Evolutionary conservation across 2,113 vertebrate genomes (phyloP).

Genomic region (Oncorhynchus tshawytscha): DNA sequence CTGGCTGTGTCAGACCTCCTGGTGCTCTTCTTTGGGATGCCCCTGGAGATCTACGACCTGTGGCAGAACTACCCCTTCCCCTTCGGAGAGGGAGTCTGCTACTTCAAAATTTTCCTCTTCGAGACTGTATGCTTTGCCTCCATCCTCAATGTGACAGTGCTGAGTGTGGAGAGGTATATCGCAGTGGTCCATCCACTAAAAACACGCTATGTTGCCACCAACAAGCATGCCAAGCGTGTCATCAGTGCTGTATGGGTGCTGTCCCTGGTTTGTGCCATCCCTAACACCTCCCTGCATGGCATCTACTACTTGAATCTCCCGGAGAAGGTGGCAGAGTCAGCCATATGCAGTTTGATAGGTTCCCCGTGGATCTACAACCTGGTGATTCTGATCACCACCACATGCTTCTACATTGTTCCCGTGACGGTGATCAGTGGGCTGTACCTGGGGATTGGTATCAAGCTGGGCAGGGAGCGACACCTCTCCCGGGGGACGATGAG

Average conservation of each 20-base stretch:
- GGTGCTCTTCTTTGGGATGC: conserved; percentile 76
- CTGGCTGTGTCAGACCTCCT: conserved; percentile 75
- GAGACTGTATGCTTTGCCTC: conserved; percentile 54
- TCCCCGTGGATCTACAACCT: conserved; percentile 79
- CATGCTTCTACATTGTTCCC: conserved; percentile 76
- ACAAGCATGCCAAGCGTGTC: conserved; percentile 70
- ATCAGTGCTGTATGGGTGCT: conserved; percentile 66
- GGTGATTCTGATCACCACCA: conserved; percentile 77
- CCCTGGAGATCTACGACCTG: conserved; percentile 77
- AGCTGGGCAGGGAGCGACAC: conserved; percentile 59
- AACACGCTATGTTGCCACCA: conserved; percentile 72
- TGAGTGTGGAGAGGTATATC: conserved; percentile 77
- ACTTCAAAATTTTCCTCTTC: conserved; percentile 78
- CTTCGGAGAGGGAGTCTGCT: conserved; percentile 74
- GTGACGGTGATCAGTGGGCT: conserved; percentile 74
- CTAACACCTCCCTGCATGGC: conserved; percentile 76
- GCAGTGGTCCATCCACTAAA: conserved; percentile 78
- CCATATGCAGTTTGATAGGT: conserved; percentile 74
- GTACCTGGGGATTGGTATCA: conserved; percentile 74
- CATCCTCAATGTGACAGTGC: conserved; percentile 75
- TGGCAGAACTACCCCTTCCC: conserved; percentile 81
- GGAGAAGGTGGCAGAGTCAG: conserved; percentile 68
- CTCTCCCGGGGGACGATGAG: conserved; percentile 36
- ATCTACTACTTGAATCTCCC: conserved; percentile 69
- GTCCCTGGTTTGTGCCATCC: conserved; percentile 72